Conservation (phyloP, 2,113 vertebrate genomes). For the Sorex fumeus region DNA sequence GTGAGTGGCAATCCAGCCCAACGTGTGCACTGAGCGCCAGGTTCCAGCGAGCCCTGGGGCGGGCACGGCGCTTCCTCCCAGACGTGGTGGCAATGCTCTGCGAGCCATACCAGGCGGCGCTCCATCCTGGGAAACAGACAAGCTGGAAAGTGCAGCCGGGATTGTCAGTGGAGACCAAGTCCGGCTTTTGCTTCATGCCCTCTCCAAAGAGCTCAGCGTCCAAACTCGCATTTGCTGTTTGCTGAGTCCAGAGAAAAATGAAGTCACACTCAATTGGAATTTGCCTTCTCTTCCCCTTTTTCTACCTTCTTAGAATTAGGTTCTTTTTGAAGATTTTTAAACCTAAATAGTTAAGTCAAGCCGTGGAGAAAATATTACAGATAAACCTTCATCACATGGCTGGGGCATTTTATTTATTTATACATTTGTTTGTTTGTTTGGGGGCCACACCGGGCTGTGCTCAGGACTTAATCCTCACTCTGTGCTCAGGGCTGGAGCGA, state of each 20-base stretch:
- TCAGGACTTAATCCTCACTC: too few relatives aligned
- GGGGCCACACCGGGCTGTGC: too few relatives aligned
- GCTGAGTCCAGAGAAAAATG: constrained; percentile 26
- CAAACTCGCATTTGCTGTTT: constrained; percentile 40
- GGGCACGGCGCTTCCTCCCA: constrained; percentile 75
- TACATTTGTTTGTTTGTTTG: too few relatives aligned
- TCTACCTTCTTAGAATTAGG: not conserved
- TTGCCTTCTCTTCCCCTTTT: not conserved
- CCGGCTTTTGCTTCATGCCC: constrained; percentile 10
- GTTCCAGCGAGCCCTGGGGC: constrained; percentile 77
- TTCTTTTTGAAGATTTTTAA: constrained; percentile 20
- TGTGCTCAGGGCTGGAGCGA: too few relatives aligned
- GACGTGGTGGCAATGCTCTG: too few relatives aligned
- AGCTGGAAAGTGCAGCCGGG: constrained; percentile 66
- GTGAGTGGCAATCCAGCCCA: constrained; percentile 75
- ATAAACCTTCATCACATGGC: not conserved
- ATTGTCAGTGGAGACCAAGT: not conserved
- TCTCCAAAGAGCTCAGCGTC: constrained; percentile 51
- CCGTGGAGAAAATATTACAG: not conserved
- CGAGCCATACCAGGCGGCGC: too few relatives aligned
- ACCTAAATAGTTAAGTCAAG: constrained; percentile 34
- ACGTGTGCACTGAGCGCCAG: constrained; percentile 81
- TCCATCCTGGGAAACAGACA: constrained; percentile 68
- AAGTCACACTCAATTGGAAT: not conserved
- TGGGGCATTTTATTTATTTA: not conserved